Evolutionary conservation across 2,888 invertebrate genomes (phyloP).

Genomic region (Leucozona laternaria): DNA sequence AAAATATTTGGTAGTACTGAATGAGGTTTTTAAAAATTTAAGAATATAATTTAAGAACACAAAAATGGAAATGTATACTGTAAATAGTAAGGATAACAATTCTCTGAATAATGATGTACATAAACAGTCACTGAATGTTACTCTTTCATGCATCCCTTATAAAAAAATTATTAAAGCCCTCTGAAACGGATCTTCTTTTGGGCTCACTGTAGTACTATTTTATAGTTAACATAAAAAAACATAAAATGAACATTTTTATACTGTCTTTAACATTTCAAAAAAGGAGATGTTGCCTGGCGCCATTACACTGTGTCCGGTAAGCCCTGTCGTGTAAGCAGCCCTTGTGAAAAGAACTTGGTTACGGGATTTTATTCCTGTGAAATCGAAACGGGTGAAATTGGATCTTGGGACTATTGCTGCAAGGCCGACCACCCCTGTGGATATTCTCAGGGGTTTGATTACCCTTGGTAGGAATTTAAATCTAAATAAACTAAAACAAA

Average conservation of each 20-base stretch:
- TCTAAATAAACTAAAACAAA: too few relatives aligned
- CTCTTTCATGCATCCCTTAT: neutral
- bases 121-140: conserved; percentile 13
- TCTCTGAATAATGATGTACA: conserved; percentile 22
- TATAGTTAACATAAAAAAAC: neutral
- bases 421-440: conserved; percentile 92
- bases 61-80: conserved; percentile 1
- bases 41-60: conserved; percentile 22
- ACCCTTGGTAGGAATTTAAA: conserved; percentile 88
- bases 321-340: conserved; percentile 89
- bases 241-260: neutral
- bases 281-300: conserved; percentile 87
- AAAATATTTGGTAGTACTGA: conserved; percentile 18
- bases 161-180: conserved; percentile 25
- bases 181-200: conserved; percentile 22
- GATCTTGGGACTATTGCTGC: conserved; percentile 94
- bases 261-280: conserved; percentile 45
- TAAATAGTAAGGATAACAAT: neutral
- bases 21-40: neutral
- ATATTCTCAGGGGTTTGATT: conserved; percentile 91
- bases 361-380: conserved; percentile 94
- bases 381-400: conserved; percentile 88
- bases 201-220: conserved; percentile 48
- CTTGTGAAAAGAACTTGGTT: conserved; percentile 89
- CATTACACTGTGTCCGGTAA: conserved; percentile 93